Base-by-base conservation (phyloP, 2,888 invertebrate genomes). In the Drosophila borborema region DNA sequence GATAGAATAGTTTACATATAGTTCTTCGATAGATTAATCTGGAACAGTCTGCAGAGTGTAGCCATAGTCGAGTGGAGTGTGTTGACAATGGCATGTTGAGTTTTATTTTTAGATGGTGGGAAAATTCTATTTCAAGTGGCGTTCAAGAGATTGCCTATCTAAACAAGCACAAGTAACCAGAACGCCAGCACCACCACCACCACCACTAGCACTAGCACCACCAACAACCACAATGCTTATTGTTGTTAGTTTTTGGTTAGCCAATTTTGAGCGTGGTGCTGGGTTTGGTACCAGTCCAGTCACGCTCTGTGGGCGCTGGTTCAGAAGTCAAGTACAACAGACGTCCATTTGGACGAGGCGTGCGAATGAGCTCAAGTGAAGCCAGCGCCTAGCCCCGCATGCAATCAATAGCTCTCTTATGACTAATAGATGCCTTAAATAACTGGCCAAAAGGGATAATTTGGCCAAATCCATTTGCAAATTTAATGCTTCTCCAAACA, bases 291-390 rank as follows among this genome's bases (percentile, higher is more conserved):
- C 80, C 72, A 71, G 90, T 78, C 90, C 78, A 86, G 90, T 86
- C 86, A 86, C 86, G 86, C 89, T 86, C 86, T 64, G 90, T 87
- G 90, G 90, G 82, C 90, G 90, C 81, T 75, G 75, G 89, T 90
- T 86, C 90, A 86, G 84, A 89, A 90, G 86, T 90, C 86, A 86
- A 86, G 86, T 86, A 90, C 89, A 87, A 64, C 51, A 54, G 66
- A 51, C 71, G 79, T 72, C 78, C 84, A 70, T 62, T 83, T 68
- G 77, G 81, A 63, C 88, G 67, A 76, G 76, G 90, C 85, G 90
- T 89, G 85, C 90, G 85, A 85, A 85, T 85, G 85, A 81, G 85
- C 83, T 70, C 84, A 84, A 73, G 53, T 38, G 43, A 23, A 2
- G 28, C 40, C 23, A n/a, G 23, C 12, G 65, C 59, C 80, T 56